Percentiles rank a stretch among this genome's conserved stretches.
Evolutionary conservation across 2,113 vertebrate genomes (phyloP).

Genomic region (Arizona elegans): DNA sequence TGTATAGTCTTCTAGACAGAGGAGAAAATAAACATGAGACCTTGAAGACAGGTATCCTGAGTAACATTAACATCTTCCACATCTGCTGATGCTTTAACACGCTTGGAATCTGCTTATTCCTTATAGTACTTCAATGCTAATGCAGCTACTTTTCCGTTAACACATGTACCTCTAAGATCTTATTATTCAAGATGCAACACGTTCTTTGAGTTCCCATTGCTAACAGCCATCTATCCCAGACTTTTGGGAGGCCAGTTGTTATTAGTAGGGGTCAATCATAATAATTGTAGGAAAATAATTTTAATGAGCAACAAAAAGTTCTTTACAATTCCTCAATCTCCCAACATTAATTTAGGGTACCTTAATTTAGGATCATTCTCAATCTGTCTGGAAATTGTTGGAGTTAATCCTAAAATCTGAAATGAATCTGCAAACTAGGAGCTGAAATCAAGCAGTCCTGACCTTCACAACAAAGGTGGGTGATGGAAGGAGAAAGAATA

Average conservation of each 20-base stretch:
- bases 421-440: neutral
- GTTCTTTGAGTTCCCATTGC: neutral
- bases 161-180: neutral
- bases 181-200: neutral
- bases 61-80: neutral
- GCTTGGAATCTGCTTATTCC: neutral
- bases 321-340: slow-evolving; percentile 11
- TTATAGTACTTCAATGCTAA: neutral
- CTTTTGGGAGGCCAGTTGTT: neutral
- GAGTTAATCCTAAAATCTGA: neutral
- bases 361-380: neutral
- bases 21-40: neutral
- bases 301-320: neutral
- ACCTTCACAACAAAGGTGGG: neutral
- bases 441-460: accelerated
- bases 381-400: neutral
- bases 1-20: neutral
- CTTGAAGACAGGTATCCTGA: neutral
- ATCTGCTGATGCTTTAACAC: neutral
- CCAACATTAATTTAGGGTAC: neutral
- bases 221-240: neutral
- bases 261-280: neutral
- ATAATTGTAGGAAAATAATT: neutral
- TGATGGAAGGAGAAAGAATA: neutral
- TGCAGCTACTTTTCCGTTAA: neutral